A percentile compares a stretch with the other conserved stretches of the same genome.
These are phyloP conservation scores for Lonchura striata DNA, from an alignment of 2,113 vertebrate species.

Conservation along the genomic window DNA sequence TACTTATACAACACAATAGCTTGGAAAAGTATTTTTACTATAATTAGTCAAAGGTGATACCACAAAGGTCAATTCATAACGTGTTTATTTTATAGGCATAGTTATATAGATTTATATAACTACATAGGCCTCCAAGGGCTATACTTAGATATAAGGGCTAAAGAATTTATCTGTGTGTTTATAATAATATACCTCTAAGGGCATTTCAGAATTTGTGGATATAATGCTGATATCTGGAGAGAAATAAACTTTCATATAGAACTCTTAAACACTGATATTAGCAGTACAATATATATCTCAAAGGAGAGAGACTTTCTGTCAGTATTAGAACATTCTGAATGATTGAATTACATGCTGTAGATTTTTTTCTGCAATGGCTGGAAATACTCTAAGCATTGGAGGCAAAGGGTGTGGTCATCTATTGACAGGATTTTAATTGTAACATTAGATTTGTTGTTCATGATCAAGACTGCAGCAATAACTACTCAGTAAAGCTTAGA, in stretches of 20 bases:
- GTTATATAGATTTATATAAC: background rate
- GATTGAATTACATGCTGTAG: background rate
- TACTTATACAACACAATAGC: background rate
- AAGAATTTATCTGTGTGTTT: background rate
- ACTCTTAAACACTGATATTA: background rate
- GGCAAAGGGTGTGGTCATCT: background rate
- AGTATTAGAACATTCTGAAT: background rate
- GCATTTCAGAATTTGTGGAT: background rate
- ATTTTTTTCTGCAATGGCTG: background rate
- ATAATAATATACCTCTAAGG: background rate
- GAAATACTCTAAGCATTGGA: background rate
- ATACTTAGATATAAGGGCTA: background rate
- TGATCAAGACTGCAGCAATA: background rate
- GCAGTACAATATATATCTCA: background rate
- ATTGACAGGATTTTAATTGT: background rate
- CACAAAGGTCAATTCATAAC: background rate
- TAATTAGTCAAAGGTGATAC: background rate
- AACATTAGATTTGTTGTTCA: background rate
- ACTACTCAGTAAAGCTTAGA: background rate
- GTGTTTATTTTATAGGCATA: background rate
- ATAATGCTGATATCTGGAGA: background rate
- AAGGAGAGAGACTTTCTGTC: background rate
- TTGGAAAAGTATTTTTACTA: background rate
- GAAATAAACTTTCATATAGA: background rate
- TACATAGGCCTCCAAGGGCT: background rate